Percentiles rank a stretch among this genome's conserved stretches.
These are phyloP conservation scores for Periophthalmus magnuspinnatus DNA, from an alignment of 2,797 vertebrate species.

Conservation along the genomic window DNA sequence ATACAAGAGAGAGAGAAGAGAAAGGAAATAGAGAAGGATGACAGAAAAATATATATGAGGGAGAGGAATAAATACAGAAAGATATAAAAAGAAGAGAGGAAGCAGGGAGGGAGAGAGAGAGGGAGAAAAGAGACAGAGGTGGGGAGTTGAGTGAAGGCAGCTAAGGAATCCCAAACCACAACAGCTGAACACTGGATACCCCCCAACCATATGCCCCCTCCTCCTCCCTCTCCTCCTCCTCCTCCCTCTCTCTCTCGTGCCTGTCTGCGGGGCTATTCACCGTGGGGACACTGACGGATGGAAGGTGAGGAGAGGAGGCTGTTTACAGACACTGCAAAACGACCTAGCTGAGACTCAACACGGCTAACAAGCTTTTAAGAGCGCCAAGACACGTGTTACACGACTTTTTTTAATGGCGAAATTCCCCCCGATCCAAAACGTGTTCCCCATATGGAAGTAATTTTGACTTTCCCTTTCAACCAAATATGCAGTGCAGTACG, in stretches of 20 bases:
- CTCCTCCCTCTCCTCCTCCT: slow-evolving; percentile 34
- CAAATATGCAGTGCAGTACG: slow-evolving; percentile 14
- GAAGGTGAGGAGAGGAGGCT: slow-evolving; percentile 30
- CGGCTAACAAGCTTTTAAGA: slow-evolving; percentile 34
- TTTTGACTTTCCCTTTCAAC: slow-evolving; percentile 28
- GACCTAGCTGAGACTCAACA: slow-evolving; percentile 49
- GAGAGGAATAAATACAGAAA: no score
- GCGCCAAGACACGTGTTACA: slow-evolving; percentile 36
- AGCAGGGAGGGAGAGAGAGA: background rate
- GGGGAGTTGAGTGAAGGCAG: background rate
- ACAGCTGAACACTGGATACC: slow-evolving; percentile 55
- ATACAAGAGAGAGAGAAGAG: no score
- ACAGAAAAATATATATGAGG: no score
- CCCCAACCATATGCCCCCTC: slow-evolving; percentile 26
- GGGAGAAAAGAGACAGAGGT: background rate
- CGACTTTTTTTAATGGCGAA: slow-evolving; percentile 15
- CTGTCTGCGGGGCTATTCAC: slow-evolving; percentile 58
- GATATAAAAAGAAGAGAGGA: background rate
- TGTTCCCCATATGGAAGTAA: slow-evolving; percentile 43
- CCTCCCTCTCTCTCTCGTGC: slow-evolving; percentile 48
- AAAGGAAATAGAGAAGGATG: no score
- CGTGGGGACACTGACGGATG: slow-evolving; percentile 57
- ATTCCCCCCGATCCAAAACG: slow-evolving; percentile 12
- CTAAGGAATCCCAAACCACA: slow-evolving; percentile 57
- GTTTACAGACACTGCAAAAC: slow-evolving; percentile 53